phyloP scores from a whole-genome alignment of 2,888 invertebrate species.

The Spilarctia lutea region DNA sequence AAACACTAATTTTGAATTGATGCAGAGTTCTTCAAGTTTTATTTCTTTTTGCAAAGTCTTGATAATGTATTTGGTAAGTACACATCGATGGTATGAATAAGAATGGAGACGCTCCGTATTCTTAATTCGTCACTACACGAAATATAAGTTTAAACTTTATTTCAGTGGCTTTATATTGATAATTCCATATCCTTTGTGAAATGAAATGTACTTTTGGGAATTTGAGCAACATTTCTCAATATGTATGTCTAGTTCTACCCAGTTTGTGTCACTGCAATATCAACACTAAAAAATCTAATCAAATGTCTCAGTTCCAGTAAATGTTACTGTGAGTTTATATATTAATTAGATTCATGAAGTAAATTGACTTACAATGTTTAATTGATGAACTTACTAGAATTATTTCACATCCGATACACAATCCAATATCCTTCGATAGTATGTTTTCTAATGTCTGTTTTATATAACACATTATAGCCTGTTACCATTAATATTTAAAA shows the following conservation, averaged over 20 bases:
- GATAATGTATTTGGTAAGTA: no score
- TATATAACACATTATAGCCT: not conserved
- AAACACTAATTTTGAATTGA: no score
- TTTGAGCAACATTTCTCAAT: not conserved
- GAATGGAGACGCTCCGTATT: no score
- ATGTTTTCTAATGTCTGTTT: not conserved
- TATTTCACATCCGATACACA: not conserved
- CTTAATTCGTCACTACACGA: no score
- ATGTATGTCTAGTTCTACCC: not conserved
- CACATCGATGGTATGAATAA: no score
- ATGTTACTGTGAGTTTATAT: not conserved
- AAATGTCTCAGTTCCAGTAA: not conserved
- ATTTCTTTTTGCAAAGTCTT: no score
- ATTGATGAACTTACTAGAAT: not conserved
- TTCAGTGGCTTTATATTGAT: no score
- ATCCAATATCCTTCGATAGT: not conserved
- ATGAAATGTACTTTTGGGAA: not conserved
- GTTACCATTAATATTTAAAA: not conserved
- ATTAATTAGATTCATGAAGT: not conserved
- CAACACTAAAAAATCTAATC: not conserved
- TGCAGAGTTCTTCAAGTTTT: no score
- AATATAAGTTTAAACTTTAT: no score
- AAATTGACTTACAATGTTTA: constrained; percentile 1
- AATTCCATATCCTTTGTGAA: not conserved
- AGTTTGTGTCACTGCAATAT: not conserved